phyloP scores from a whole-genome alignment of 1,140 invertebrate genomes.

The Melanaphis sacchari region DNA sequence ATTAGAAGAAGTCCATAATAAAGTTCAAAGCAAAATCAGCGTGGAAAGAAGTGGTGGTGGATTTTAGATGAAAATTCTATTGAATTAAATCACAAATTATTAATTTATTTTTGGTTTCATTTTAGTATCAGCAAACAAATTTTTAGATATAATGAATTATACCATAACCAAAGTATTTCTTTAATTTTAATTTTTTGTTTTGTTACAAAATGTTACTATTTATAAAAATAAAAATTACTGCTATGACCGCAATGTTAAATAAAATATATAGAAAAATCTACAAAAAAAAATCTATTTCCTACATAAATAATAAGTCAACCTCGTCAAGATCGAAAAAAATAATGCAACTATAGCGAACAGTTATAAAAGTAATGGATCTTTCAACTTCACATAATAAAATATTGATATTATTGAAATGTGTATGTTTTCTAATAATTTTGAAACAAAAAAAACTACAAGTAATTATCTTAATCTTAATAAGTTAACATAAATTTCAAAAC shows the following conservation, averaged over 20 bases:
- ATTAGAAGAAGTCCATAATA: constrained; percentile 81
- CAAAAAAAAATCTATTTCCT: too few relatives aligned
- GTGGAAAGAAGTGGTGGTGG: constrained; percentile 95
- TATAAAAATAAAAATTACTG: constrained; percentile 20
- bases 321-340: too few relatives aligned
- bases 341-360: too few relatives aligned
- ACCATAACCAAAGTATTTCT: constrained; percentile 26
- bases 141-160: constrained; percentile 19
- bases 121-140: constrained; percentile 23
- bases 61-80: constrained; percentile 69
- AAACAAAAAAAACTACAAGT: too few relatives aligned
- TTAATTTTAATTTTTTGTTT: constrained; percentile 20
- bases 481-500: too few relatives aligned
- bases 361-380: too few relatives aligned
- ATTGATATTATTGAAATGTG: too few relatives aligned
- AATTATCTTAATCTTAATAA: too few relatives aligned
- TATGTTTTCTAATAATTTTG: too few relatives aligned
- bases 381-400: too few relatives aligned
- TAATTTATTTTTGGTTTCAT: constrained; percentile 12
- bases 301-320: too few relatives aligned
- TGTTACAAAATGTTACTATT: constrained; percentile 19
- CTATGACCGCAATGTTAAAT: constrained; percentile 5
- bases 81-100: neutral
- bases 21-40: constrained; percentile 79
- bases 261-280: neutral